Base-by-base conservation (phyloP, 2,113 vertebrate species). In the Pterocles burchelli region DNA sequence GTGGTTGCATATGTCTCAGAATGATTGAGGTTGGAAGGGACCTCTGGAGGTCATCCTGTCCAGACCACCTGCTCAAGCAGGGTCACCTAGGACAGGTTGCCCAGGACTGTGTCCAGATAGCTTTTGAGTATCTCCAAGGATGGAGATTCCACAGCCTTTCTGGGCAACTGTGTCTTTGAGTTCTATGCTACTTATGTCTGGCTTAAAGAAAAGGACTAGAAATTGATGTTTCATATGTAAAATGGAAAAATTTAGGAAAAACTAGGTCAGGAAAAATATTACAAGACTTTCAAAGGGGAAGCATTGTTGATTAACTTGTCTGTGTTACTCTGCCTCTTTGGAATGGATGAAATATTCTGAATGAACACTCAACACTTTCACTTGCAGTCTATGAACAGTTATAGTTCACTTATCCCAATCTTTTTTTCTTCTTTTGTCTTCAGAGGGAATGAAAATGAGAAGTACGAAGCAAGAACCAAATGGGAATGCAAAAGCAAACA, bases 381-480 rank as follows among this genome's bases (percentile, higher is more conserved):
- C 13, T 48, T 61, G 34, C 4, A 76, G 36, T 66, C 29, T 57
- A 2, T 61, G 18, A 85, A 78, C 16, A 67, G 9, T 54, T 77
- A 54, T 5, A 61, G 10, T 59, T 79, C n/a, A 65, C 49, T 79
- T 66, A 51, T 38, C 8, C 1, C 11, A 26, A 28, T 75, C 6
- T 66, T 66, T 78, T 83, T 62, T 59, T 4, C 51, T 65, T 38
- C 8, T 84, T 75, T 78, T 93, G 21, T 43, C 31, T 95, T 81
- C 68, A 99, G 99, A 99, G 96, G 99, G 99, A 84, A 99, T 99
- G 99, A 99, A 99, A 98, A 99, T 99, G 98, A 99, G 99, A 97
- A 99, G 98, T 91, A 97, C 99, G 16, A 99, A 99, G 95, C 98
- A 98, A 58, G 99, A 99, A 89, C 95, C 98, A 63, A 99, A 99